phyloP scores from a whole-genome alignment of 1,140 invertebrate genomes.

The Drosophila sproati region DNA sequence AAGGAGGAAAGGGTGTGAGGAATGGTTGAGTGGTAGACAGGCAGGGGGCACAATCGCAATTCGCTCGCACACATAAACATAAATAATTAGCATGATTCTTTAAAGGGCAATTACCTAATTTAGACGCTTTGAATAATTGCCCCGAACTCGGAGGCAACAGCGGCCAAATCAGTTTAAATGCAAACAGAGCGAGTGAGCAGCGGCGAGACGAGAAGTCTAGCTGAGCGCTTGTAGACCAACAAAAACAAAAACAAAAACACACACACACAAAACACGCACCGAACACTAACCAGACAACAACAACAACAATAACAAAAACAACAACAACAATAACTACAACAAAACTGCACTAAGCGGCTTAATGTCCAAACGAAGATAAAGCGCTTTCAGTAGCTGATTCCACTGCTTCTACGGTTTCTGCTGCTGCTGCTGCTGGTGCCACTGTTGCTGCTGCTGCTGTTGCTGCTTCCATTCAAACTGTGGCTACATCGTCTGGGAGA shows the following conservation, averaged over 20 bases:
- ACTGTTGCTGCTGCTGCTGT: neutral
- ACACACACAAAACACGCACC: neutral
- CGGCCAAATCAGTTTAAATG: slow-evolving; percentile 61
- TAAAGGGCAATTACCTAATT: slow-evolving; percentile 83
- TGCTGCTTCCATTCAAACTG: slow-evolving; percentile 4
- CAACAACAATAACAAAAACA: neutral
- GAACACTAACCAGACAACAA: slow-evolving; percentile 6
- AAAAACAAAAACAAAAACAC: slow-evolving; percentile 6
- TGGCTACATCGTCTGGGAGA: slow-evolving; percentile 57
- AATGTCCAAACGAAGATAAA: slow-evolving; percentile 80
- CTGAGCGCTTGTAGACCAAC: slow-evolving; percentile 12
- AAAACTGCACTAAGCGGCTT: slow-evolving; percentile 76
- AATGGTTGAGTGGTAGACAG: neutral
- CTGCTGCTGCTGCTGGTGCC: neutral
- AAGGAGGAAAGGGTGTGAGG: neutral
- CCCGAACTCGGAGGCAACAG: slow-evolving; percentile 20
- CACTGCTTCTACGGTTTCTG: neutral
- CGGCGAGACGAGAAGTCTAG: neutral
- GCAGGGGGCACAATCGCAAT: slow-evolving; percentile 11
- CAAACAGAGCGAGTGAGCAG: slow-evolving; percentile 23
- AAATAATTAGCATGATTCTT: slow-evolving; percentile 83
- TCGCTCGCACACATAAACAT: slow-evolving; percentile 65
- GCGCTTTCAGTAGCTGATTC: slow-evolving; percentile 50
- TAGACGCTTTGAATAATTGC: slow-evolving; percentile 81
- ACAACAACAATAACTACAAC: slow-evolving; percentile 1